These are phyloP conservation scores for Chaenodraco wilsoni DNA, from an alignment of 2,797 vertebrate genomes.

Conservation along the genomic window DNA sequence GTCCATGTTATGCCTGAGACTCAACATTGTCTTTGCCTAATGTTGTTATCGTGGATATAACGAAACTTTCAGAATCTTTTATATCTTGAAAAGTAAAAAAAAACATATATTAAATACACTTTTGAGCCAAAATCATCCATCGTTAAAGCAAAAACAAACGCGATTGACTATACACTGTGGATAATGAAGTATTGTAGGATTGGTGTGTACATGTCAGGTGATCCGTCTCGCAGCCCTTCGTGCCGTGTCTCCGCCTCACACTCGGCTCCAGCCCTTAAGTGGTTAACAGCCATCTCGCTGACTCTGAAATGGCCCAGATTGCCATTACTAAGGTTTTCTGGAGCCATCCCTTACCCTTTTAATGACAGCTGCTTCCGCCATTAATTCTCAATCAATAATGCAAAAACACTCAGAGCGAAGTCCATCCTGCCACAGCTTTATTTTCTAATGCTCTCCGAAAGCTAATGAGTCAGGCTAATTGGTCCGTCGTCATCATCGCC, in stretches of 20 bases:
- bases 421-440: constrained; percentile 75
- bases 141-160: background rate
- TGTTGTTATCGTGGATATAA: no score
- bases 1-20: no score
- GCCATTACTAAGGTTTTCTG: constrained; percentile 76
- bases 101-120: background rate
- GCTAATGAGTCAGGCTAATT: constrained; percentile 81
- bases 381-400: constrained; percentile 83
- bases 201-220: background rate
- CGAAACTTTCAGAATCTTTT: no score
- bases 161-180: no score
- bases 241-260: constrained; percentile 27
- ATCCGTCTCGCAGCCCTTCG: constrained; percentile 28
- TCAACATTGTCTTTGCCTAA: no score
- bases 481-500: constrained; percentile 67
- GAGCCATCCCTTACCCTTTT: constrained; percentile 70
- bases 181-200: background rate
- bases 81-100: no score
- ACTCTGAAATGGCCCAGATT: constrained; percentile 74
- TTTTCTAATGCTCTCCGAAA: constrained; percentile 75
- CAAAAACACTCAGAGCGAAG: constrained; percentile 72
- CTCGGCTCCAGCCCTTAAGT: constrained; percentile 64
- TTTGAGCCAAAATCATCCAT: background rate
- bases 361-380: constrained; percentile 80
- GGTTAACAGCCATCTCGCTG: constrained; percentile 70